phyloP scores from a whole-genome alignment of 2,888 invertebrate species.

The Caenorhabditis sp. region DNA sequence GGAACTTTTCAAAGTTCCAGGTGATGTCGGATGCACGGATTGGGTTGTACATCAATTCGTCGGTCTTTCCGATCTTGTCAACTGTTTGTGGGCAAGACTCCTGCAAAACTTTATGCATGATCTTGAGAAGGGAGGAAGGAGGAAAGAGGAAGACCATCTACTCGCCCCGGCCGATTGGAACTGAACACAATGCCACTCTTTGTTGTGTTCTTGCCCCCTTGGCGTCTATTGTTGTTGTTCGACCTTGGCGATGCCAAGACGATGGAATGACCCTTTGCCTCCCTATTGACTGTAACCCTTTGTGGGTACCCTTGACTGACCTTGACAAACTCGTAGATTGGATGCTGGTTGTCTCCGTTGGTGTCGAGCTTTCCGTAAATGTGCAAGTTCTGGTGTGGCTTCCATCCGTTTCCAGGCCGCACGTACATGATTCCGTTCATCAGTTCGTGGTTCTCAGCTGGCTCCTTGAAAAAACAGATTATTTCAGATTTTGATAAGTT shows the following conservation, averaged over 20 bases:
- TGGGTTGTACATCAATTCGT: conserved; percentile 78
- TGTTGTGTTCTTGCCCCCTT: conserved; percentile 9
- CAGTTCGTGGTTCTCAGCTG: conserved; percentile 79
- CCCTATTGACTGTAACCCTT: conserved; percentile 17
- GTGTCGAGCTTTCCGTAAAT: conserved; percentile 79
- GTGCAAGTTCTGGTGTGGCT: conserved; percentile 78
- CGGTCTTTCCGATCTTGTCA: conserved; percentile 75
- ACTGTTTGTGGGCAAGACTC: conserved; percentile 79
- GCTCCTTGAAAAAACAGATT: too few relatives aligned
- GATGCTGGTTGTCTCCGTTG: conserved; percentile 79
- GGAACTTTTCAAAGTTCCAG: conserved; percentile 79
- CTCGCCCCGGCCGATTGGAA: conserved; percentile 24
- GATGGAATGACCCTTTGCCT: conserved; percentile 16
- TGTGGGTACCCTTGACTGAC: conserved; percentile 52
- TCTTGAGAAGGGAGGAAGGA: not conserved
- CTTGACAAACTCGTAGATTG: conserved; percentile 79
- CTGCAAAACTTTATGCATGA: too few relatives aligned
- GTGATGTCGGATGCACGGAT: conserved; percentile 76
- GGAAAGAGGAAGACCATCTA: conserved; percentile 10
- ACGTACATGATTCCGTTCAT: conserved; percentile 78
- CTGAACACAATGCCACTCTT: conserved; percentile 49
- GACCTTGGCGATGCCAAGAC: conserved; percentile 29
- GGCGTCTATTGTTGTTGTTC: conserved; percentile 28
- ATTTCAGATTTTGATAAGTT: too few relatives aligned
- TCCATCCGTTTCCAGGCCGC: conserved; percentile 78